Evolutionary conservation across 2,113 vertebrate genomes (phyloP), one percentile per base, ranked within the genome.

Genomic region (Oryzias melastigma): DNA sequence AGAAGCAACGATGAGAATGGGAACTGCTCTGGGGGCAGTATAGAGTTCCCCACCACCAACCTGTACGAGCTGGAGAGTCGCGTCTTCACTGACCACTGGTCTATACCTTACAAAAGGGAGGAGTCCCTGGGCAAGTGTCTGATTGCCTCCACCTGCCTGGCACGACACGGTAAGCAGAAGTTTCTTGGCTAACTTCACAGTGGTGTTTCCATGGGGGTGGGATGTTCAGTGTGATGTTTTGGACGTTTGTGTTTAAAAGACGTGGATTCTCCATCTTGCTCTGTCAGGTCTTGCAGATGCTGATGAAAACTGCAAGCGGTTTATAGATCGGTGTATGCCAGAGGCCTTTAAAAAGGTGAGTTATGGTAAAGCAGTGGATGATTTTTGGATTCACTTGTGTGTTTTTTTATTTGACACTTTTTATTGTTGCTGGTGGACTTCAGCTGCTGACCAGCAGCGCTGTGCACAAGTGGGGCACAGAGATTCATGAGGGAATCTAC

Each of bases 401-500:
- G 0, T n/a, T n/a, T n/a, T 20, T 6, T 56, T 51, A 8, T n/a
- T 65, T 52, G 14, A 65, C 29, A 52, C 18, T 52, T 61, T 16
- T n/a, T 14, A 35, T 12, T 61, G 44, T 53, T 29, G 19, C 44
- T 5, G 14, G 13, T 68, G 8, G 8, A 35, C 50, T 6, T 24
- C 50, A 98, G 97, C 76, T 99, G 78, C 89, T 99, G 87, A 99
- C 96, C 42, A 98, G 97, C 53, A 99, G 93, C 74, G 97, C 97
- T 29, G 97, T 99, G 71, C 97, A 99, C 85, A 99, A 99, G 73
- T 99, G 97, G 97, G 96, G 97, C 56, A 98, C 96, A 0, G 97
- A 99, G 90, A 99, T 99, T 83, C 97, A 99, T 3, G 97, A 99
- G 87, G 97, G 97, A 48, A 99, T 99, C 91, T 98, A 98, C 89